Conservation (phyloP, 2,113 vertebrate genomes). For the Festucalex cinctus region DNA sequence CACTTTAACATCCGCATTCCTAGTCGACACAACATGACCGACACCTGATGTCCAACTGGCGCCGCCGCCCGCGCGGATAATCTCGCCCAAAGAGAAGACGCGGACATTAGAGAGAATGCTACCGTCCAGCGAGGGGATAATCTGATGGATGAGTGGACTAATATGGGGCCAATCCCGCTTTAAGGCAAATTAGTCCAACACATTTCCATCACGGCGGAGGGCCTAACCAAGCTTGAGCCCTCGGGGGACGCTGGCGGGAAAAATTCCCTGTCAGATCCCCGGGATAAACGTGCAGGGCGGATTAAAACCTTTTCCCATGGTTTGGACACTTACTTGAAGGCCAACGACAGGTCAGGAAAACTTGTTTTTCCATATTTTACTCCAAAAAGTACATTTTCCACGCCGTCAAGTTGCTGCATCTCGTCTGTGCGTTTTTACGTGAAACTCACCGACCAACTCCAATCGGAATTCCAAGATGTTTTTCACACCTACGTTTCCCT, state of each 20-base stretch:
- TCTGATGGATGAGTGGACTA: conserved; percentile 67
- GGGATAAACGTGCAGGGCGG: conserved; percentile 63
- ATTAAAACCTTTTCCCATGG: conserved; percentile 41
- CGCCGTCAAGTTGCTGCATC: background rate
- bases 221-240: conserved; percentile 56
- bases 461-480: too few relatives aligned
- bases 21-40: background rate
- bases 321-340: conserved; percentile 53
- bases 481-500: too few relatives aligned
- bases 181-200: conserved; percentile 72
- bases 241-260: conserved; percentile 53
- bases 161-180: conserved; percentile 66
- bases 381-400: background rate
- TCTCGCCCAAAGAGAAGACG: background rate
- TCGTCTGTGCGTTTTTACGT: background rate
- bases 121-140: conserved; percentile 51
- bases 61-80: background rate
- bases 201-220: conserved; percentile 64
- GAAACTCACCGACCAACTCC: background rate
- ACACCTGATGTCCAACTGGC: background rate
- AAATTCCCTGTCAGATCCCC: conserved; percentile 58
- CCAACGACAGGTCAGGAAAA: conserved; percentile 60
- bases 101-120: conserved; percentile 13
- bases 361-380: background rate
- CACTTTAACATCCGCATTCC: background rate